Evolutionary conservation across 2,797 vertebrate species (phyloP), one percentile per base, ranked within the genome.

Genomic region (Ptychobarbus kaznakovi): DNA sequence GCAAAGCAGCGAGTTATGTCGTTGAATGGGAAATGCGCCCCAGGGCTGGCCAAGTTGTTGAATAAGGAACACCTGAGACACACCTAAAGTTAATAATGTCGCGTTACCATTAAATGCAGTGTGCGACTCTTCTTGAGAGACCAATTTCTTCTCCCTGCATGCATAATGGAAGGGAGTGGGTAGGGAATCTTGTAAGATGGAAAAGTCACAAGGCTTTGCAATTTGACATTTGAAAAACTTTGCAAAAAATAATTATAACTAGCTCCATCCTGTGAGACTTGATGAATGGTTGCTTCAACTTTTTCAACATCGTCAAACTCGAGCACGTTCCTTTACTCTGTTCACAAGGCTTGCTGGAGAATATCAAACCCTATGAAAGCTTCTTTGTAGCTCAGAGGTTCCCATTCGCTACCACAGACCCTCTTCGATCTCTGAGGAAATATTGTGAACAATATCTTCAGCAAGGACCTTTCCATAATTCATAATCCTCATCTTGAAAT

Each of bases 401-500:
- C 76, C 75, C 10, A 42, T 72, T 80, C 68, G 9, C 83, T 72
- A 72, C 66, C 53, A 11, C 58, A 72, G 42, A 32, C 53, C 73
- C 51, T 68, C 77, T 78, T 76, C 69, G 53, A 80, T 82, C 77
- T 86, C 38, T 70, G 63, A 78, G 84, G 66, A 79, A 83, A 85
- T 81, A 80, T 53, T 66, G 63, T 82, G 56, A 16, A 42, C 68
- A 69, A 82, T 46, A 83, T 83, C 80, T 86, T 85, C 79, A 83
- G 82, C 77, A 56, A 70, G 32, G 75, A 75, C 80, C 85, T 87
- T 88, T 88, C 81, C 82, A 88, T 88, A 87, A 89, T 88, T 85
- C 65, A 88, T 87, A 88, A 80, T 87, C 86, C 85, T 83, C 81
- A 46, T 89, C 83, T 88, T 89, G 63, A 88, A 90, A 86, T 87